phyloP scores from a whole-genome alignment of 2,888 invertebrate species.

The Eupithecia subfuscata region DNA sequence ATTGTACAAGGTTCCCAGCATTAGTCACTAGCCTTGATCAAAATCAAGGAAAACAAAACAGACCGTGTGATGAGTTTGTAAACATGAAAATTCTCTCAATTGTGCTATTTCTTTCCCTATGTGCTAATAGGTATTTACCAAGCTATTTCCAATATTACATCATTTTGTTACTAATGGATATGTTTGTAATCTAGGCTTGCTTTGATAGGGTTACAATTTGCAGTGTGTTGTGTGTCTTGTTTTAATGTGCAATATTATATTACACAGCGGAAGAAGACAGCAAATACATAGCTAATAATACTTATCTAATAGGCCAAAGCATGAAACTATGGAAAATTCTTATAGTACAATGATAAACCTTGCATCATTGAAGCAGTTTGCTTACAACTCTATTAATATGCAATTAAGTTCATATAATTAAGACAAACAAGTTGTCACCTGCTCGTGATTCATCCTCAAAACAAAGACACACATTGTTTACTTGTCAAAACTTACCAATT shows the following conservation, averaged over 20 bases:
- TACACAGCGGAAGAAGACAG: neutral
- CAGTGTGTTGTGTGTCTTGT: neutral
- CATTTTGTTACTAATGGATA: neutral
- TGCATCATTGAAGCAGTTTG: constrained; percentile 27
- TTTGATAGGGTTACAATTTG: neutral
- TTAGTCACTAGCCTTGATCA: constrained; percentile 38
- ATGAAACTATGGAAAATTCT: constrained; percentile 24
- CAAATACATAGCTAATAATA: neutral
- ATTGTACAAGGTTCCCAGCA: constrained; percentile 5
- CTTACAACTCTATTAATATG: constrained; percentile 33
- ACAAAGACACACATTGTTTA: constrained; percentile 54
- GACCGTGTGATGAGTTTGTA: constrained; percentile 9
- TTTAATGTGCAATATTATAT: neutral
- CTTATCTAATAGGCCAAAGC: no score
- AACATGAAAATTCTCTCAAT: constrained; percentile 16
- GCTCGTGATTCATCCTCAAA: constrained; percentile 26
- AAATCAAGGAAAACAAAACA: constrained; percentile 29
- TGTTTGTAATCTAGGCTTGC: neutral
- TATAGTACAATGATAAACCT: neutral
- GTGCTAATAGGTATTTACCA: neutral
- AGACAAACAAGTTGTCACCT: constrained; percentile 37
- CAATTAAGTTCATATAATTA: constrained; percentile 28
- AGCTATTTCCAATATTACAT: neutral
- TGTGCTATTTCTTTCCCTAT: constrained; percentile 12
- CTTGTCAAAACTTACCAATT: constrained; percentile 89